Evolutionary conservation across 2,888 invertebrate genomes (phyloP).

Genomic region (Theodoxus fluviatilis): DNA sequence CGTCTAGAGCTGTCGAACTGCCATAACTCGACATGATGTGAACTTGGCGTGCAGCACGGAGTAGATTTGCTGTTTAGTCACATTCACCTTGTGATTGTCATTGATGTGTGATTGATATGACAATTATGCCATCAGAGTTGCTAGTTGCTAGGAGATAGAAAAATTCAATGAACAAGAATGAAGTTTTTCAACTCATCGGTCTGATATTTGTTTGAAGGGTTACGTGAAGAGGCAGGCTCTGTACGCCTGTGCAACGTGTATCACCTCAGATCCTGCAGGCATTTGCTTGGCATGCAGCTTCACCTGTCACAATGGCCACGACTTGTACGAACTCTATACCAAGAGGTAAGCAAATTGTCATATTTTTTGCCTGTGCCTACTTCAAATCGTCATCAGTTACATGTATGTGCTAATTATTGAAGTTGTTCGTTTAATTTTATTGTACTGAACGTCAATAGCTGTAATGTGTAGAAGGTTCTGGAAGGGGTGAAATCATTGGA

Average conservation of each 20-base stretch:
- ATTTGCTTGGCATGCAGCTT: slow-evolving; percentile 93
- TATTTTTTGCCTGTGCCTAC: not conserved
- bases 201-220: slow-evolving; percentile 72
- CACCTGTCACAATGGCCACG: slow-evolving; percentile 94
- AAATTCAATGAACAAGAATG: too few species aligned
- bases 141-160: too few species aligned
- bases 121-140: too few species aligned
- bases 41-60: too few species aligned
- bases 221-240: slow-evolving; percentile 91
- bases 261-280: slow-evolving; percentile 73
- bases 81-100: too few species aligned
- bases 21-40: too few species aligned
- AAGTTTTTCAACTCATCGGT: not conserved
- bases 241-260: slow-evolving; percentile 93
- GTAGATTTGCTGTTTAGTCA: too few species aligned
- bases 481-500: too few species aligned
- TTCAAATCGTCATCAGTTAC: not conserved
- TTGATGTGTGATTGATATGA: too few species aligned
- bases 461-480: too few species aligned
- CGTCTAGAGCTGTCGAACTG: too few species aligned
- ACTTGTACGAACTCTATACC: slow-evolving; percentile 93
- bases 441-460: not conserved
- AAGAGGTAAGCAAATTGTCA: slow-evolving; percentile 70
- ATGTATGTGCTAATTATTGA: not conserved
- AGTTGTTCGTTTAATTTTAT: not conserved